phyloP scores from a whole-genome alignment of 2,888 invertebrate genomes.

The Anoplius nigerrimus region DNA sequence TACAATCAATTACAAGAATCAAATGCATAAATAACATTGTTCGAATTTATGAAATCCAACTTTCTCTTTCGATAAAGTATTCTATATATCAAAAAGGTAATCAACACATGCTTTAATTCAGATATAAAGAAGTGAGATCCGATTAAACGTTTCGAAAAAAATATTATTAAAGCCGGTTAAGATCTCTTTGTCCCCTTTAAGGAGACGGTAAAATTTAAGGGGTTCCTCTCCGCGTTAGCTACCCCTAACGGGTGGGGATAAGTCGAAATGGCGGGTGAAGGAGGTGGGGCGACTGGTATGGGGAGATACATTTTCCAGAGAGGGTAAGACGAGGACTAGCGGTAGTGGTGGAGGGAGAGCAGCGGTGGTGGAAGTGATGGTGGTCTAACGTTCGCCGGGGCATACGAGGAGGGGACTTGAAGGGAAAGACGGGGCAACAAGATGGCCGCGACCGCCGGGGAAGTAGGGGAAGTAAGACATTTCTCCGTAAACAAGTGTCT shows the following conservation, averaged over 20 bases:
- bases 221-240: constrained; percentile 38
- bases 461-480: constrained; percentile 69
- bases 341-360: constrained; percentile 35
- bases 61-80: too few species aligned
- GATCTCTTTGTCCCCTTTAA: constrained; percentile 19
- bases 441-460: constrained; percentile 67
- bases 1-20: too few species aligned
- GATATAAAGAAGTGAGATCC: too few species aligned
- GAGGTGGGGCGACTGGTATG: constrained; percentile 56
- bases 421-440: constrained; percentile 70
- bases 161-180: background rate
- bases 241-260: constrained; percentile 50
- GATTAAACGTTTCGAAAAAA: too few species aligned
- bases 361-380: constrained; percentile 50
- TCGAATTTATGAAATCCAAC: too few species aligned
- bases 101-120: too few species aligned
- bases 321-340: constrained; percentile 64
- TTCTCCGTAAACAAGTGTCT: constrained; percentile 55
- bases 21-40: too few species aligned
- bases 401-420: constrained; percentile 60
- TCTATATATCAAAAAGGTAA: too few species aligned
- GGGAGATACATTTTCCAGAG: constrained; percentile 55
- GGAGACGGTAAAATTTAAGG: constrained; percentile 35
- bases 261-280: constrained; percentile 58
- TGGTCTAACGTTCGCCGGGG: constrained; percentile 66